A percentile compares a stretch with the other conserved stretches of the same genome.
Conservation (phyloP, 2,888 invertebrate species). For the Hydroisotoma schaefferi region DNA sequence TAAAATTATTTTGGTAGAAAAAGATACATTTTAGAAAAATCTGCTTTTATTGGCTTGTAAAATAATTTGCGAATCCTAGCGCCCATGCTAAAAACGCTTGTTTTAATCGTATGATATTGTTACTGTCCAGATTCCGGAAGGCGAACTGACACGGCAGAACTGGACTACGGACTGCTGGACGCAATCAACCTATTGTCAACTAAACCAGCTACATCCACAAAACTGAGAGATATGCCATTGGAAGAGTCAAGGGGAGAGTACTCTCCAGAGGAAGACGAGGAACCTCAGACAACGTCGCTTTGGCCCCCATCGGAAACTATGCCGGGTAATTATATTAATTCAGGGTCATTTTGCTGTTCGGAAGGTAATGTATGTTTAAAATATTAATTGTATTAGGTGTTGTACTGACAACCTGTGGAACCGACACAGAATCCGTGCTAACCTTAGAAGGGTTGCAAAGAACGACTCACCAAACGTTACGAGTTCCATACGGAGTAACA, state of each 20-base stretch:
- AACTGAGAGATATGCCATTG: constrained; percentile 28
- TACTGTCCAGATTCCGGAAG: constrained; percentile 33
- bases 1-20: too few relatives aligned
- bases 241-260: constrained; percentile 45
- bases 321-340: constrained; percentile 33
- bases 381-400: constrained; percentile 33
- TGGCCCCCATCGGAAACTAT: constrained; percentile 48
- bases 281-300: constrained; percentile 39
- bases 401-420: constrained; percentile 46
- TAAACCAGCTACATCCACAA: constrained; percentile 42
- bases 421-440: constrained; percentile 36
- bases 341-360: neutral
- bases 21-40: neutral
- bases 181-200: constrained; percentile 47
- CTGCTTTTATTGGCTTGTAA: neutral
- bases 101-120: neutral
- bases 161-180: constrained; percentile 46
- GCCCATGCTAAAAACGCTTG: neutral
- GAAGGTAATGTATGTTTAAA: constrained; percentile 1
- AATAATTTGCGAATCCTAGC: neutral
- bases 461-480: constrained; percentile 40
- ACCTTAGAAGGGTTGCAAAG: constrained; percentile 34
- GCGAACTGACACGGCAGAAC: constrained; percentile 33
- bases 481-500: constrained; percentile 36
- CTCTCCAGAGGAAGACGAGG: constrained; percentile 27